phyloP scores from a whole-genome alignment of 2,888 invertebrate species.

The Thymelicus sylvestris region DNA sequence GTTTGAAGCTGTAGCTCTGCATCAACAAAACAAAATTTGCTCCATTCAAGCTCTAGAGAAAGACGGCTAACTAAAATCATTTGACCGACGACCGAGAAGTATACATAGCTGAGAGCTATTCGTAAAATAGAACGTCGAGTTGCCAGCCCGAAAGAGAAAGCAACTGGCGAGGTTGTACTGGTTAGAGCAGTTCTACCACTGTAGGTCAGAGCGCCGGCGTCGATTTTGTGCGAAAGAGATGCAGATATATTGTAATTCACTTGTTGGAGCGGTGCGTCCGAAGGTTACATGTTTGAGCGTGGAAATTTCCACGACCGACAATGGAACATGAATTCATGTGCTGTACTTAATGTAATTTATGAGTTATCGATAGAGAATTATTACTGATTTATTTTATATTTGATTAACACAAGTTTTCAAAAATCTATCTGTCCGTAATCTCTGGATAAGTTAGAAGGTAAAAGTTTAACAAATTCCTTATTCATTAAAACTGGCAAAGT shows the following conservation, averaged over 20 bases:
- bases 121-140: conserved; percentile 82
- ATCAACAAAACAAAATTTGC: conserved; percentile 78
- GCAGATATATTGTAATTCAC: conserved; percentile 52
- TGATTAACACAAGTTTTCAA: no score
- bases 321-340: conserved; percentile 79
- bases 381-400: no score
- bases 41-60: conserved; percentile 83
- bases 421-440: no score
- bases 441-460: no score
- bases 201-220: conserved; percentile 81
- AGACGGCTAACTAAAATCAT: conserved; percentile 83
- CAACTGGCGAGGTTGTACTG: conserved; percentile 50
- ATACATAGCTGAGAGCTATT: conserved; percentile 84
- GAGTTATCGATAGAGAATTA: conserved; percentile 47
- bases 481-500: no score
- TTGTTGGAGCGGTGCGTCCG: conserved; percentile 62
- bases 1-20: conserved; percentile 84
- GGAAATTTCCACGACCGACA: conserved; percentile 84
- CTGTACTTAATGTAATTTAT: conserved; percentile 53
- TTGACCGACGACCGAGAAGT: conserved; percentile 84
- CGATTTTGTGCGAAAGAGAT: conserved; percentile 68
- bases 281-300: conserved; percentile 81
- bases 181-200: conserved; percentile 66
- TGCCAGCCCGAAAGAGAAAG: conserved; percentile 66
- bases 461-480: no score